Evolutionary conservation across 2,888 invertebrate species (phyloP).

Genomic region (Drosophila gaucha): DNA sequence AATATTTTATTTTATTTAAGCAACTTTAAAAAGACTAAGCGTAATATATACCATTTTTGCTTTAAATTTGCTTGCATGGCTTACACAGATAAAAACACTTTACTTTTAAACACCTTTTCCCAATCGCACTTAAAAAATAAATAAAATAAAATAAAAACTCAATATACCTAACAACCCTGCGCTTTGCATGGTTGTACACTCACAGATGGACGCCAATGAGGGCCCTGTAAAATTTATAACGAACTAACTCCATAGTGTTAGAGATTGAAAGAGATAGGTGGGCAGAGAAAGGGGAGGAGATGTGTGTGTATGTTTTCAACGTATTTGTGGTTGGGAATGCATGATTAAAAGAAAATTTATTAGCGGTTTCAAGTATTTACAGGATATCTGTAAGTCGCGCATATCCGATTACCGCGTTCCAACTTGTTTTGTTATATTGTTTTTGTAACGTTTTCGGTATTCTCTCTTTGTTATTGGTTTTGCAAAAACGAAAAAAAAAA

Average conservation of each 20-base stretch:
- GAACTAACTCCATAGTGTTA: too few relatives aligned
- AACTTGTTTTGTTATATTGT: constrained; percentile 22
- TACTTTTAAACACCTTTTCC: background rate
- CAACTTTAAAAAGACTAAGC: too few relatives aligned
- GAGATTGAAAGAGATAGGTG: too few relatives aligned
- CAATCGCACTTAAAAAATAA: too few relatives aligned
- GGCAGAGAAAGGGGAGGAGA: background rate
- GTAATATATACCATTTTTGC: background rate
- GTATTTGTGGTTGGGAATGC: background rate
- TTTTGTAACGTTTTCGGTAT: constrained; percentile 28
- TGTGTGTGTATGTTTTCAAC: background rate
- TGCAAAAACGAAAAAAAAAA: constrained; percentile 31
- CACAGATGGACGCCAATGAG: background rate
- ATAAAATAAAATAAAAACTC: background rate
- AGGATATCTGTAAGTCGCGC: background rate
- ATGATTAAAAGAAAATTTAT: background rate
- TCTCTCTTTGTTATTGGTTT: constrained; percentile 32
- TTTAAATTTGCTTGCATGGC: background rate
- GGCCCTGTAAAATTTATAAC: too few relatives aligned
- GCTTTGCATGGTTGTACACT: background rate
- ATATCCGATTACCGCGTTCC: background rate
- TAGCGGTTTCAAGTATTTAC: background rate
- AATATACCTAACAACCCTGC: background rate
- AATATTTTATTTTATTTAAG: too few relatives aligned
- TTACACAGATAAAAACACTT: background rate